Conservation (phyloP, 1,140 invertebrate genomes). For the Bicyclus anynana region DNA sequence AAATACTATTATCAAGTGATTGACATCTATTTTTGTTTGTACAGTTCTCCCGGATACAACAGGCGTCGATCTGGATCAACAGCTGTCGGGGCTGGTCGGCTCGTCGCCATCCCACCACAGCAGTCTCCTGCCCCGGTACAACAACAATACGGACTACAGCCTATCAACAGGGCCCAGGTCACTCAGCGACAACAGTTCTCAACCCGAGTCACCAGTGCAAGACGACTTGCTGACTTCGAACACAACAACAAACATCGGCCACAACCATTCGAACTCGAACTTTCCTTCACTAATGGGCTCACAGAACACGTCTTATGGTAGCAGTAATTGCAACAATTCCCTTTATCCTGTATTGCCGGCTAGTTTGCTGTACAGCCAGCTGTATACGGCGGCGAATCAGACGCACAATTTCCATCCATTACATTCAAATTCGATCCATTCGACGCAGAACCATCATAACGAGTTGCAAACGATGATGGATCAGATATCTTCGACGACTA, state of each 20-base stretch:
- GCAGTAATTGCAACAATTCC: conserved; percentile 81
- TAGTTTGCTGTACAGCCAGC: conserved; percentile 88
- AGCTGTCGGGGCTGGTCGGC: conserved; percentile 83
- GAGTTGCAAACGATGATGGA: conserved; percentile 85
- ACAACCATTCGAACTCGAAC: conserved; percentile 82
- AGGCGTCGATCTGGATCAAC: conserved; percentile 86
- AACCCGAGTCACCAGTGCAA: conserved; percentile 88
- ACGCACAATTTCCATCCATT: conserved; percentile 84
- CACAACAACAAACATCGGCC: conserved; percentile 78
- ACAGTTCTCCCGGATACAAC: conserved; percentile 86
- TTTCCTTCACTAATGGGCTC: conserved; percentile 78
- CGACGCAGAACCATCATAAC: conserved; percentile 81
- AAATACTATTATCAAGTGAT: no score
- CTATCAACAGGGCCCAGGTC: conserved; percentile 81
- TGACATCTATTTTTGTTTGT: conserved; percentile 38
- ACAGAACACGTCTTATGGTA: conserved; percentile 74
- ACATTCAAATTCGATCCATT: conserved; percentile 80
- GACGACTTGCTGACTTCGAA: conserved; percentile 83
- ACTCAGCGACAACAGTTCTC: conserved; percentile 87
- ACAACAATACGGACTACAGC: conserved; percentile 72
- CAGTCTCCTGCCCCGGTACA: conserved; percentile 78
- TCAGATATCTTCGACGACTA: conserved; percentile 81
- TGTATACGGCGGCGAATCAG: conserved; percentile 88
- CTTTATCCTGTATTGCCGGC: conserved; percentile 86
- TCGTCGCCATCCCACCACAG: conserved; percentile 77